Conservation (phyloP, 1,140 invertebrate species). For the Anoplophora glabripennis region DNA sequence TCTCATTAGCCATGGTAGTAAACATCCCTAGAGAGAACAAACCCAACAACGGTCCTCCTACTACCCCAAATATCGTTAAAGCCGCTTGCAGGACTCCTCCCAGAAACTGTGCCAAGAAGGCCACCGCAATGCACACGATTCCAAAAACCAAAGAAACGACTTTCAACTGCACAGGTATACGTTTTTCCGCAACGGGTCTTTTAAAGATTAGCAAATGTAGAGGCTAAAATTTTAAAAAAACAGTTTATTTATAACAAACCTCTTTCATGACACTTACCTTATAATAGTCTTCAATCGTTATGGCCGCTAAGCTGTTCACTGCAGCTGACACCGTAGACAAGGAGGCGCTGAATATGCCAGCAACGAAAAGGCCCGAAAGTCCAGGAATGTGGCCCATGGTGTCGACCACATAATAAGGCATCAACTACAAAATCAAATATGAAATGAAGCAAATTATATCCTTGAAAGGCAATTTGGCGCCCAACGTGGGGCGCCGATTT, state of each 20-base stretch:
- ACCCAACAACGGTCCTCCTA: conserved; percentile 76
- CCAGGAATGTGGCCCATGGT: conserved; percentile 66
- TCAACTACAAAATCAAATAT: conserved; percentile 54
- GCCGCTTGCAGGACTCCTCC: conserved; percentile 72
- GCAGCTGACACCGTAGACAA: conserved; percentile 83
- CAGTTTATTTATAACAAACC: neutral
- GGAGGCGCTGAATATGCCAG: conserved; percentile 80
- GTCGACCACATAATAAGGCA: conserved; percentile 78
- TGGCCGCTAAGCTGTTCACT: conserved; percentile 80
- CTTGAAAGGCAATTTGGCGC: neutral
- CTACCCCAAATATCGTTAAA: conserved; percentile 74
- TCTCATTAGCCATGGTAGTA: conserved; percentile 60
- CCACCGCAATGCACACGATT: conserved; percentile 64
- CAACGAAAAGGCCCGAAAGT: conserved; percentile 76
- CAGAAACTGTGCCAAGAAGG: conserved; percentile 70
- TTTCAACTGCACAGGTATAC: conserved; percentile 55
- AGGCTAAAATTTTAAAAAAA: conserved; percentile 35
- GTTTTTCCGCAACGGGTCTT: conserved; percentile 31
- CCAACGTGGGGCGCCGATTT: neutral
- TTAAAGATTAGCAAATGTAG: conserved; percentile 41
- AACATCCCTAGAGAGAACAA: conserved; percentile 80
- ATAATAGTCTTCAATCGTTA: conserved; percentile 82
- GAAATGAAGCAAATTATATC: too few species aligned
- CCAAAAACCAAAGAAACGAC: conserved; percentile 67
- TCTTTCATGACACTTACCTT: conserved; percentile 46